phyloP scores from a whole-genome alignment of 2,797 vertebrate species.

The Chiloscyllium punctatum region DNA sequence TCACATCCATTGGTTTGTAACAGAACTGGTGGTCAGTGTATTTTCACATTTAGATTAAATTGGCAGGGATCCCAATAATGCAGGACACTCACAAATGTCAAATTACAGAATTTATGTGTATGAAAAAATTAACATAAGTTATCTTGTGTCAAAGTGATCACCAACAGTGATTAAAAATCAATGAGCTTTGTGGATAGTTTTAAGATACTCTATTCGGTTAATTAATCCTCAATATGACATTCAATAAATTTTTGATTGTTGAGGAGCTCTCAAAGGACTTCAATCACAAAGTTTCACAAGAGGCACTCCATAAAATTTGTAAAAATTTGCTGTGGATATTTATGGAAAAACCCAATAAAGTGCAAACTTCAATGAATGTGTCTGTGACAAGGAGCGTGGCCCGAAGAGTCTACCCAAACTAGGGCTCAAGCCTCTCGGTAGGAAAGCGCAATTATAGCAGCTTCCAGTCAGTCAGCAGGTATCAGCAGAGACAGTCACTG shows the following conservation, averaged over 20 bases:
- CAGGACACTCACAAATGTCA: not conserved
- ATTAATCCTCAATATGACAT: not conserved
- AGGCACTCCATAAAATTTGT: not conserved
- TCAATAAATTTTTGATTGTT: not conserved
- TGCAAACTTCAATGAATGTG: not conserved
- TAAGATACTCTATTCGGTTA: not conserved
- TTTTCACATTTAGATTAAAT: not conserved
- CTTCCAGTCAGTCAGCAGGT: not conserved
- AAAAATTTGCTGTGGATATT: not conserved
- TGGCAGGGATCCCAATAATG: not conserved
- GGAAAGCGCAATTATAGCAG: not conserved
- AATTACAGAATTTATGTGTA: not conserved
- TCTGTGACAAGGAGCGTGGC: not conserved
- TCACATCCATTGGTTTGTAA: not conserved
- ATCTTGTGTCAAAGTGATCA: not conserved
- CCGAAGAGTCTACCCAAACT: not conserved
- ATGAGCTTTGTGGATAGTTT: not conserved
- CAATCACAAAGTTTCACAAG: not conserved
- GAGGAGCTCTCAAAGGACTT: not conserved
- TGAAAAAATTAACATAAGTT: not conserved
- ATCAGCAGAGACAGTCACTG: not conserved
- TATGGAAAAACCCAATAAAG: not conserved
- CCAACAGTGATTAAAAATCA: not conserved
- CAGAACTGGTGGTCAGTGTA: not conserved
- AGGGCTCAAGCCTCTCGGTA: not conserved